These are phyloP conservation scores for Ceratina japonica DNA, from an alignment of 1,140 invertebrate species.

Conservation along the genomic window DNA sequence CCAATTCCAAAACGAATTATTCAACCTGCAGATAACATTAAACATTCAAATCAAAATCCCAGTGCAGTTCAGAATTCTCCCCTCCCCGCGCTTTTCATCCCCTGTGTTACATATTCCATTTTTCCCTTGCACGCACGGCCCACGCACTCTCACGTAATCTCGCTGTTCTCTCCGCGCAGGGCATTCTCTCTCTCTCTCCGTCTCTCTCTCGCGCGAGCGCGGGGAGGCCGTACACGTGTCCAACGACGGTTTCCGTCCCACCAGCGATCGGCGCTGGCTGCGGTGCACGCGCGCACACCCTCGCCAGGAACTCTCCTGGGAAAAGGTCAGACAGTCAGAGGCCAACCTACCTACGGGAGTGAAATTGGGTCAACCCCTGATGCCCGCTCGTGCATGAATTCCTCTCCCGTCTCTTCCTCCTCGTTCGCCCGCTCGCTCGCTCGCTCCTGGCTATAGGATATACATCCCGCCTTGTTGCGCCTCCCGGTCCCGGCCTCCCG, in stretches of 20 bases:
- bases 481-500: background rate
- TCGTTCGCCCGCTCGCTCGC: background rate
- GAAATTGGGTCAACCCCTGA: conserved; percentile 70
- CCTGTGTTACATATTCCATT: background rate
- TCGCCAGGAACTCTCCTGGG: conserved; percentile 59
- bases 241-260: background rate
- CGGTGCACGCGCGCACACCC: conserved; percentile 27
- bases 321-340: conserved; percentile 70
- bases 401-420: background rate
- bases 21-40: too few relatives aligned
- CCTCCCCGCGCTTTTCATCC: background rate
- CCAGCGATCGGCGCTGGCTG: conserved; percentile 16
- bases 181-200: background rate
- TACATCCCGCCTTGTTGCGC: conserved; percentile 35
- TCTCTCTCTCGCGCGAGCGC: background rate
- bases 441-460: conserved; percentile 7
- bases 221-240: background rate
- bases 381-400: conserved; percentile 44
- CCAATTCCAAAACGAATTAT: too few relatives aligned
- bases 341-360: conserved; percentile 62
- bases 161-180: background rate
- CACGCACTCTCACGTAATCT: background rate
- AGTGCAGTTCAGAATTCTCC: too few relatives aligned
- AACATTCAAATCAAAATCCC: too few relatives aligned
- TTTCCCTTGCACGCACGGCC: background rate